These are phyloP conservation scores for Dipodomys stephensi DNA, from an alignment of 2,113 vertebrate genomes.

Conservation along the genomic window DNA sequence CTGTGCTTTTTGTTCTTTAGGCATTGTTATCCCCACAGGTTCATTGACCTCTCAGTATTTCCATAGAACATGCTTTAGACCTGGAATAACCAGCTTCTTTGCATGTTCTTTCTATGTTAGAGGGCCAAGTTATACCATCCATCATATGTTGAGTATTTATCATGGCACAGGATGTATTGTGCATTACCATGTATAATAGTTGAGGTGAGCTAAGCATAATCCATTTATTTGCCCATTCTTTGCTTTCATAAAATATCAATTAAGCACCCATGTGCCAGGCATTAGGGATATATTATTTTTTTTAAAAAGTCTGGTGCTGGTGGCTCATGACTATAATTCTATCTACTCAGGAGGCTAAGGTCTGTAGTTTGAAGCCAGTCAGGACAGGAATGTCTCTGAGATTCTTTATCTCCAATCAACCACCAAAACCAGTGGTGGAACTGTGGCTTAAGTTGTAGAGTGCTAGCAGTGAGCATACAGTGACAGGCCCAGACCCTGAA, in stretches of 20 bases:
- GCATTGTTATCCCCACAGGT: neutral
- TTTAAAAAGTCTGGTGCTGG: too few species aligned
- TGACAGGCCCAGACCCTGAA: too few species aligned
- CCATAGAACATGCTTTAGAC: neutral
- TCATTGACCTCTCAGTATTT: neutral
- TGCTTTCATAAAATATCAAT: constrained; percentile 30
- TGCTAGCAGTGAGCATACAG: too few species aligned
- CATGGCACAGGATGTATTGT: neutral
- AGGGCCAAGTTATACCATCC: neutral
- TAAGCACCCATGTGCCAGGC: neutral
- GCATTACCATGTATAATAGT: neutral
- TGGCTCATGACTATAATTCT: too few species aligned
- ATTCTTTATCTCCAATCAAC: too few species aligned
- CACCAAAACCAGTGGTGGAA: too few species aligned
- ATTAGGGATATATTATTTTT: neutral
- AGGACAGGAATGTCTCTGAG: too few species aligned
- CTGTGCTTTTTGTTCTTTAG: neutral
- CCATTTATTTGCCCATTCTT: constrained; percentile 19
- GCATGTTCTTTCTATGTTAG: neutral
- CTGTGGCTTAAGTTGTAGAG: too few species aligned
- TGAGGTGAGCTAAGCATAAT: neutral
- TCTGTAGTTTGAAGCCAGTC: too few species aligned
- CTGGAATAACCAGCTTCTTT: constrained; percentile 2
- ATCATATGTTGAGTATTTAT: neutral
- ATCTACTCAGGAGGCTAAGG: too few species aligned